phyloP scores from a whole-genome alignment of 37 sponge, comb jelly and placozoan genomes.

The Chondrosia reniformis region DNA sequence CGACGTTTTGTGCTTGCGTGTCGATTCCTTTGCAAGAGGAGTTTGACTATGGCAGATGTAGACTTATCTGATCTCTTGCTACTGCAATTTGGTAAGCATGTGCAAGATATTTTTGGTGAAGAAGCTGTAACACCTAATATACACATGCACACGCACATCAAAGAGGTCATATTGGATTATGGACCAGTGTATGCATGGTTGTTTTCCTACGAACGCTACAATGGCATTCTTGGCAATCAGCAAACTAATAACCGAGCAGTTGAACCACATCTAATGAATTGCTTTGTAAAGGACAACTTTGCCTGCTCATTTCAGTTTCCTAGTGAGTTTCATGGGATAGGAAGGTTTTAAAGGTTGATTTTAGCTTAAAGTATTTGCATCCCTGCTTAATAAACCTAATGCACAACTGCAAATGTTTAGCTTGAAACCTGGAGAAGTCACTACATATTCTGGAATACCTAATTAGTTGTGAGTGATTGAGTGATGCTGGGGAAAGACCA shows the following conservation, averaged over 20 bases:
- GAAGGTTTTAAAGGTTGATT: too few species aligned
- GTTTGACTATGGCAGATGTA: neutral
- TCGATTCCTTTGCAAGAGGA: slow-evolving; percentile 11
- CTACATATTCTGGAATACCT: too few species aligned
- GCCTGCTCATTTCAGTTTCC: too few species aligned
- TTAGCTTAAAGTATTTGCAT: too few species aligned
- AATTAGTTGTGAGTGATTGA: too few species aligned
- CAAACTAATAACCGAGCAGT: neutral
- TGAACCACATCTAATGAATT: slow-evolving; percentile 33
- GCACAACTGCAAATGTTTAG: too few species aligned
- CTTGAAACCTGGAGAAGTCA: too few species aligned
- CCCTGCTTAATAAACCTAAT: too few species aligned
- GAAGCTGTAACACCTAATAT: slow-evolving; percentile 10
- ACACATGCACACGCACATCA: neutral
- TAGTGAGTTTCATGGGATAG: too few species aligned
- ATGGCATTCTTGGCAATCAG: neutral
- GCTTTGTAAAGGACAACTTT: slow-evolving; percentile 2
- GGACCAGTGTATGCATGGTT: slow-evolving; percentile 1
- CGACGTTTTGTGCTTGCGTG: slow-evolving; percentile 34
- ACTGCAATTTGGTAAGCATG: neutral
- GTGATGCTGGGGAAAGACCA: too few species aligned
- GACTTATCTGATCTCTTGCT: neutral
- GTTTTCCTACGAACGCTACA: slow-evolving; percentile 10
- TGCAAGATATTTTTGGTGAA: neutral
- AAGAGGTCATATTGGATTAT: neutral